These are phyloP conservation scores for Drosophila melanica DNA, from an alignment of 1,140 invertebrate genomes.

Conservation along the genomic window DNA sequence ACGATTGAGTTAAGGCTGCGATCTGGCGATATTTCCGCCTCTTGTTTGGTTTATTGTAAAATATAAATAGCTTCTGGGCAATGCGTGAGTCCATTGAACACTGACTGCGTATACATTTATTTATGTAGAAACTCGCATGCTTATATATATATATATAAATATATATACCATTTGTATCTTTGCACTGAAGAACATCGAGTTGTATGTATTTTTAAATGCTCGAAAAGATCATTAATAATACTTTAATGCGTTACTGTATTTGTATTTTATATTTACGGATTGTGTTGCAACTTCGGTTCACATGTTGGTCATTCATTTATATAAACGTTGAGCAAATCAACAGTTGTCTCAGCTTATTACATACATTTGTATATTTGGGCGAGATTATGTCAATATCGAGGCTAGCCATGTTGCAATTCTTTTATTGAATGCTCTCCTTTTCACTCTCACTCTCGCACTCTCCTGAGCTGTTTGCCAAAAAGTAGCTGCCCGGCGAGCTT, in stretches of 20 bases:
- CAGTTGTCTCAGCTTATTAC: slow-evolving; percentile 38
- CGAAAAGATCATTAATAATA: slow-evolving; percentile 76
- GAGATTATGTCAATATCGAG: slow-evolving; percentile 52
- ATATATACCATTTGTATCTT: too few species aligned
- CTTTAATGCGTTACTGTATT: slow-evolving; percentile 56
- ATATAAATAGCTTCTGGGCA: slow-evolving; percentile 52
- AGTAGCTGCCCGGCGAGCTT: slow-evolving; percentile 46
- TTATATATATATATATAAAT: slow-evolving; percentile 1
- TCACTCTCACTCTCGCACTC: slow-evolving; percentile 18
- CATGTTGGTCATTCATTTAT: slow-evolving; percentile 42
- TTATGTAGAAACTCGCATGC: slow-evolving; percentile 2
- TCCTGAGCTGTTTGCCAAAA: slow-evolving; percentile 7
- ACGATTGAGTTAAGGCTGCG: slow-evolving; percentile 26
- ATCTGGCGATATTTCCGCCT: slow-evolving; percentile 41
- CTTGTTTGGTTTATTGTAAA: slow-evolving; percentile 49
- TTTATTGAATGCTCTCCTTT: background rate
- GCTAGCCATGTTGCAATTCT: slow-evolving; percentile 39
- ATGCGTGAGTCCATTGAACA: slow-evolving; percentile 59
- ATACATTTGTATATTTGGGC: slow-evolving; percentile 7
- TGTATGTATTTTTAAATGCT: slow-evolving; percentile 74
- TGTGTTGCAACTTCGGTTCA: slow-evolving; percentile 62
- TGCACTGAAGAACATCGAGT: slow-evolving; percentile 63
- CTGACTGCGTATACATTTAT: slow-evolving; percentile 27
- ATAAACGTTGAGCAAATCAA: slow-evolving; percentile 56
- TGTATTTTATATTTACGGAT: too few species aligned